Evolutionary conservation across 2,888 invertebrate genomes (phyloP), one percentile per base, ranked within the genome.

Genomic region (Acanthococcus lagerstroemiae): DNA sequence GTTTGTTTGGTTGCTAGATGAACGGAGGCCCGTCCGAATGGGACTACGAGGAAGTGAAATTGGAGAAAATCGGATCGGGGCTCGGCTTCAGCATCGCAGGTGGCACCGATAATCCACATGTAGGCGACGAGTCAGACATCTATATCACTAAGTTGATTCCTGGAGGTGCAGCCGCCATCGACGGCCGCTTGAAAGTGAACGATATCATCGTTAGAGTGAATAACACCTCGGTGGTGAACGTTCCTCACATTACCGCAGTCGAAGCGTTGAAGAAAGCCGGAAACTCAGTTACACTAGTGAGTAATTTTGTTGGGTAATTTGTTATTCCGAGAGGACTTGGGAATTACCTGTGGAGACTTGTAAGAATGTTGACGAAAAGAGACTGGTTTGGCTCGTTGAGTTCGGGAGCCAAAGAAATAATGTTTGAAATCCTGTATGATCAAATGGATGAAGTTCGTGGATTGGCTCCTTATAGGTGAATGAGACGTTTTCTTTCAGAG

Each of bases 41-140:
- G 87, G 84, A 88, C 73, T 88, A 89, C 79, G 88, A 95, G 78
- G 91, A 91, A 74, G 92, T 95, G 73, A 83, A 85, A 71, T 79
- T 95, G 76, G 95, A 95, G 75, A 84, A 95, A 71, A 90, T 92
- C 63, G 87, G 87, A 69, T 88, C 94, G 17, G 97, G 97, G 15
- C 84, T 99, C 70, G 96, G 96, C 24, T 96, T 97, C 81, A 95
- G 95, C 76, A 99, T 99, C 78, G 96, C 97, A 67, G 99, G 97
- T 60, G 97, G 96, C 72, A 90, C 88, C 24, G 96, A 97, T 80
- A 96, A 95, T 81, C 96, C 96, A 17, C 95, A 95, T 78, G 85
- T 93, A 72, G 91, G 91, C 71, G 95, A 93, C 70, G 96, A 96
- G 78, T 86, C 93, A 68, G 88, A 92, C 75, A 95, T 99, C 78